phyloP scores from a whole-genome alignment of 2,888 invertebrate species.

The Harpagoxenus sublaevis region DNA sequence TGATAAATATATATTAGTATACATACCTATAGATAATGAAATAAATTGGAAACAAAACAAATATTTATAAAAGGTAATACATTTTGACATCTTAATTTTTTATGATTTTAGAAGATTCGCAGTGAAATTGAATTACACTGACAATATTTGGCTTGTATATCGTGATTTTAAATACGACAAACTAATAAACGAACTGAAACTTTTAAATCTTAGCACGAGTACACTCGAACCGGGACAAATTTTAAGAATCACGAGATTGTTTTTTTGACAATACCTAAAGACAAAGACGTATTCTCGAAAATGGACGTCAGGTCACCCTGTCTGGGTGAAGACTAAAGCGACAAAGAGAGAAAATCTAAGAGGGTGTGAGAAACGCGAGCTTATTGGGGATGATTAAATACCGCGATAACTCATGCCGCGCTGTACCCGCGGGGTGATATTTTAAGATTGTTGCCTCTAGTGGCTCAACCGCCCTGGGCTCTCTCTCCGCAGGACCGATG shows the following conservation, averaged over 20 bases:
- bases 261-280: background rate
- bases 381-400: slow-evolving; percentile 84
- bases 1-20: slow-evolving; percentile 3
- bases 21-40: background rate
- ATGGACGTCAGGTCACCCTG: slow-evolving; percentile 13
- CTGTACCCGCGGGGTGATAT: slow-evolving; percentile 79
- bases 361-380: slow-evolving; percentile 70
- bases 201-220: background rate
- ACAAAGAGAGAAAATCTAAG: slow-evolving; percentile 22
- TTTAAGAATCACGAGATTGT: background rate
- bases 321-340: background rate
- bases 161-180: background rate
- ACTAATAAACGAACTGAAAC: background rate
- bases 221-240: background rate
- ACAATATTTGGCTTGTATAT: background rate
- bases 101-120: background rate
- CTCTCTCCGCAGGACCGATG: slow-evolving; percentile 15
- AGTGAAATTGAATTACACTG: background rate
- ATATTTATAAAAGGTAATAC: background rate
- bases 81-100: background rate
- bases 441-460: slow-evolving; percentile 80
- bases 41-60: background rate
- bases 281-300: slow-evolving; percentile 28
- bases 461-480: slow-evolving; percentile 59
- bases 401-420: slow-evolving; percentile 80